A percentile compares a stretch with the other conserved stretches of the same genome.
phyloP scores from a whole-genome alignment of 2,888 invertebrate species.

The Caenorhabditis afra region DNA sequence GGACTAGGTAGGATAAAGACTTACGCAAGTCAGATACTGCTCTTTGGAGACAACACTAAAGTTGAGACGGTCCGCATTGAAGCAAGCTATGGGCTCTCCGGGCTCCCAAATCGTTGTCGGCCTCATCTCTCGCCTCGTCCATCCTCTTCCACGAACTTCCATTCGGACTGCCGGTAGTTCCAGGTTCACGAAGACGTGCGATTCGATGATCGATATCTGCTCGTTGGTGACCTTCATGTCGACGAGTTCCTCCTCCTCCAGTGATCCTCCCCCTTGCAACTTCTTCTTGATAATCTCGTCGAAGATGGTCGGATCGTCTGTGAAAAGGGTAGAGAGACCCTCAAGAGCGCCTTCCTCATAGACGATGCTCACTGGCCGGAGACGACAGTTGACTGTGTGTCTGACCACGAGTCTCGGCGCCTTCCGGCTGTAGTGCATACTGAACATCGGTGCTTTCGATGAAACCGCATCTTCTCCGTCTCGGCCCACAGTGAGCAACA shows the following conservation, averaged over 20 bases:
- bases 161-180: slow-evolving; percentile 58
- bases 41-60: slow-evolving; percentile 71
- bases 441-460: slow-evolving; percentile 59
- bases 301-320: slow-evolving; percentile 61
- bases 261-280: not conserved
- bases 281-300: slow-evolving; percentile 41
- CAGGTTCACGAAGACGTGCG: slow-evolving; percentile 64
- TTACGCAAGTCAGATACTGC: slow-evolving; percentile 63
- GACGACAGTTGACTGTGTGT: slow-evolving; percentile 74
- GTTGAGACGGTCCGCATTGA: slow-evolving; percentile 63
- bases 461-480: slow-evolving; percentile 41
- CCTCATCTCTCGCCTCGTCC: slow-evolving; percentile 45
- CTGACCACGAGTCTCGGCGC: slow-evolving; percentile 72
- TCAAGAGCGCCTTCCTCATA: slow-evolving; percentile 74
- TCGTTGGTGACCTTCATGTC: slow-evolving; percentile 33
- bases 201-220: slow-evolving; percentile 54
- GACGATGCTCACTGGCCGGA: slow-evolving; percentile 77
- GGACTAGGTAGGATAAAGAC: not conserved
- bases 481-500: slow-evolving; percentile 68
- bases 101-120: slow-evolving; percentile 62
- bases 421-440: slow-evolving; percentile 75
- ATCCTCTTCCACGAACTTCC: slow-evolving; percentile 57
- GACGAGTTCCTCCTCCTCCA: slow-evolving; percentile 37
- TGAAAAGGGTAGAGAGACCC: slow-evolving; percentile 64
- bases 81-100: slow-evolving; percentile 69